Evolutionary conservation across 2,113 vertebrate species (phyloP).

Genomic region (Anarhynchus alexandrinus): DNA sequence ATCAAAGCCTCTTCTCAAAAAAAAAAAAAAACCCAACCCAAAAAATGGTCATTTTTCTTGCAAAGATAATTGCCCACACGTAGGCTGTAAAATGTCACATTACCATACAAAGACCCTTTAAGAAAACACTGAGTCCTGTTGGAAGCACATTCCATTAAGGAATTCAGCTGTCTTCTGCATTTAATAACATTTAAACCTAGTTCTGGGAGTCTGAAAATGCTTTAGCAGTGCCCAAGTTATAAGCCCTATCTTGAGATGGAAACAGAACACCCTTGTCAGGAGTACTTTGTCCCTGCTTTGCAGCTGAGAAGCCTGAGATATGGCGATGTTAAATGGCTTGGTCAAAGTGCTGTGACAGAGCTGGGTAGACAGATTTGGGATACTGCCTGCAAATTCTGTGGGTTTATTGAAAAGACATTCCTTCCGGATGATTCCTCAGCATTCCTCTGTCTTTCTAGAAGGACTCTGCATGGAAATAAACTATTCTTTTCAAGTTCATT

Average conservation of each 20-base stretch:
- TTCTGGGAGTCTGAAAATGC: not conserved
- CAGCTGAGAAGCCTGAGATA: not conserved
- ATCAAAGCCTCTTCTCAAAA: constrained; percentile 14
- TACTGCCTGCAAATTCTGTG: not conserved
- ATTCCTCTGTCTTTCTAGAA: constrained; percentile 3
- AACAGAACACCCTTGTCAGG: not conserved
- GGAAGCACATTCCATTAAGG: constrained; percentile 4
- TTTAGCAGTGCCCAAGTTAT: not conserved
- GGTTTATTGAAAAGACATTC: not conserved
- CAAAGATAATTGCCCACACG: constrained; percentile 35
- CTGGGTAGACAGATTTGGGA: not conserved
- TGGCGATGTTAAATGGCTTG: not conserved
- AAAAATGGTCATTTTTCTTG: constrained; percentile 32
- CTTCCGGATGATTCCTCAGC: not conserved
- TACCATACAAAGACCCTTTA: constrained; percentile 64
- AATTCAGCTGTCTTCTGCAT: constrained; percentile 1
- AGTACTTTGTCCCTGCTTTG: not conserved
- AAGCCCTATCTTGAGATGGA: not conserved
- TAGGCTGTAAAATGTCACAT: constrained; percentile 64
- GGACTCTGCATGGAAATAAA: constrained; percentile 3
- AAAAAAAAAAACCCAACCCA: not conserved
- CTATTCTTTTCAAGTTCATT: constrained; percentile 23
- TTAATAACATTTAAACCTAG: not conserved
- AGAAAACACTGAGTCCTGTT: constrained; percentile 10
- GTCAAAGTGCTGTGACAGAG: not conserved